Evolutionary conservation across 2,888 invertebrate genomes (phyloP), one percentile per base, ranked within the genome.

Genomic region (Malacosoma neustria): DNA sequence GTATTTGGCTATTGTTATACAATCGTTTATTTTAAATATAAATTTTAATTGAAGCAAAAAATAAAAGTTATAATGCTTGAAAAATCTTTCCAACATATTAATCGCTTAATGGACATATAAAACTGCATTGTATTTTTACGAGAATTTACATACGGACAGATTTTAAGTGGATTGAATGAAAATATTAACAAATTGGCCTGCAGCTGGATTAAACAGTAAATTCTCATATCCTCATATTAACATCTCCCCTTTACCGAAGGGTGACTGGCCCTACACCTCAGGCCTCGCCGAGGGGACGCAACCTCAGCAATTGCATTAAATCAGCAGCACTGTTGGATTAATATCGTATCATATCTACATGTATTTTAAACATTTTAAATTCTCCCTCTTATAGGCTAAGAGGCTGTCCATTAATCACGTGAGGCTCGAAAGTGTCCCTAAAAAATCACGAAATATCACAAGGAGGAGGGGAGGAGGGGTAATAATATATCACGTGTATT

Each of bases 141-240:
- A 51, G 57, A 59, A 61, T 70, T 64, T 61, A 60, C 60, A 60
- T 62, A 63, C 53, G 52, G 57, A 55, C 50, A 54, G 61, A 62
- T 74, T 81, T 84, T 77, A 81, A 82, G 74, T 79, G 82, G 75
- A 85, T 84, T 84, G 79, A 80, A 75, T 74, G 80, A 75, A 79
- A 84, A 81, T 84, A 82, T 81, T 82, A 80, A 81, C 82, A 82
- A 82, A 84, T 81, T 84, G 79, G 79, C 82, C 75, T 72, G 74
- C 66, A 79, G 79, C 72, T 66, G 77, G 74, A 84, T 84, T 84
- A 79, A 82, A 77, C 80, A 79, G 82, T 85, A 84, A 84, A 85
- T 84, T 84, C 80, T 85, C 84, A 84, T 85, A 84, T 82, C 74
- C 81, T 76, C 70, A 62, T 79, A 81, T 84, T 84, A 81, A 68